Percentiles rank a stretch among this genome's conserved stretches.
Conservation (phyloP, 2,888 invertebrate species). For the Archaeoteleia sp. region DNA sequence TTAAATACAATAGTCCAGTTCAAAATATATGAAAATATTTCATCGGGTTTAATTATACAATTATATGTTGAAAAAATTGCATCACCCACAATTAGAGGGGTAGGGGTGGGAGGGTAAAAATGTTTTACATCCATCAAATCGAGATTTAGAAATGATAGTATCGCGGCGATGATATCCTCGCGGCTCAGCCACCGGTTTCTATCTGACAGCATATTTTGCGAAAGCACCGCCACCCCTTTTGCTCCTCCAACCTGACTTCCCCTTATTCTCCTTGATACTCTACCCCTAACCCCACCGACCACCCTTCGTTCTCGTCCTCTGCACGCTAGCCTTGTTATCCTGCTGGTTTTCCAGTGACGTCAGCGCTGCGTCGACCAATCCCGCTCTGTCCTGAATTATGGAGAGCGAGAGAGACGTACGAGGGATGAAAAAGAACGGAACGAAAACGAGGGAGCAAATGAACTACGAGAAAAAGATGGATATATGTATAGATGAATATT, state of each 20-base stretch:
- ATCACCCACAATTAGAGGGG: too few relatives aligned
- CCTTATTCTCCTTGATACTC: conserved; percentile 40
- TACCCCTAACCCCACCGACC: conserved; percentile 30
- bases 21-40: too few relatives aligned
- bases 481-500: conserved; percentile 21
- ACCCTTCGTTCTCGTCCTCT: conserved; percentile 48
- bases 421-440: conserved; percentile 46
- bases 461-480: conserved; percentile 38
- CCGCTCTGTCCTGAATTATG: conserved; percentile 66
- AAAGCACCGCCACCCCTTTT: conserved; percentile 59
- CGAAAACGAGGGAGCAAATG: conserved; percentile 39
- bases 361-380: conserved; percentile 67
- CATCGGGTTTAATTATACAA: too few relatives aligned
- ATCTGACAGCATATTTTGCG: conserved; percentile 68
- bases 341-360: conserved; percentile 67
- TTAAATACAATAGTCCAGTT: too few relatives aligned
- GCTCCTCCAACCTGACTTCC: conserved; percentile 39
- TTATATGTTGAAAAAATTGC: too few relatives aligned
- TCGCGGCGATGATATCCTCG: conserved; percentile 56
- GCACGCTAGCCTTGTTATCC: conserved; percentile 61
- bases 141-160: conserved; percentile 25
- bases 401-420: conserved; percentile 55
- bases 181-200: conserved; percentile 62
- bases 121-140: neutral
- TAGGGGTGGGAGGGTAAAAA: too few relatives aligned